Percentiles rank a stretch among this genome's conserved stretches.
Evolutionary conservation across 1,140 invertebrate genomes (phyloP).

Genomic region (Paraescarpia echinospica): DNA sequence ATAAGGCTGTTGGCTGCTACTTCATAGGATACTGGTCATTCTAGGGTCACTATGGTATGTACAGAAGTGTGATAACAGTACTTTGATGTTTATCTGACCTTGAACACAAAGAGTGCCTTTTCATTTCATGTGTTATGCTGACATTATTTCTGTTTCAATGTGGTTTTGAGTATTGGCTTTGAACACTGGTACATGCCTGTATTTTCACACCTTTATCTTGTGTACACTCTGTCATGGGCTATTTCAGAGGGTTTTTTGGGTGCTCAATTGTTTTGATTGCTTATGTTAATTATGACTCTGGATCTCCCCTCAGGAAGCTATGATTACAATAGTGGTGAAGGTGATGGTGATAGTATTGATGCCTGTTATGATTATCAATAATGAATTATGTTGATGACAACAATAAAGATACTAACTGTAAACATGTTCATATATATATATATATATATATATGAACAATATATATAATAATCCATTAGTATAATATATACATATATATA

Average conservation of each 20-base stretch:
- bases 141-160: not conserved
- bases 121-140: not conserved
- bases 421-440: no score
- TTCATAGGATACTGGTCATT: not conserved
- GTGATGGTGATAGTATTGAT: no score
- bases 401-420: no score
- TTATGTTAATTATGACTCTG: not conserved
- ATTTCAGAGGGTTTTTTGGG: not conserved
- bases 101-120: not conserved
- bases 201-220: not conserved
- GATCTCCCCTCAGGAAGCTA: no score
- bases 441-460: no score
- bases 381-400: no score
- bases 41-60: not conserved
- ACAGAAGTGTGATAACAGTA: not conserved
- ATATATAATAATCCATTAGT: no score
- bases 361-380: no score
- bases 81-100: not conserved
- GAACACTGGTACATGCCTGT: not conserved
- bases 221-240: not conserved
- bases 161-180: not conserved
- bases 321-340: no score
- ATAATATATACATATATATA: no score
- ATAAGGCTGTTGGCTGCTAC: not conserved
- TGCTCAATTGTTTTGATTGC: not conserved